These are phyloP conservation scores for Vimba vimba DNA, from an alignment of 2,113 vertebrate genomes.

Conservation along the genomic window DNA sequence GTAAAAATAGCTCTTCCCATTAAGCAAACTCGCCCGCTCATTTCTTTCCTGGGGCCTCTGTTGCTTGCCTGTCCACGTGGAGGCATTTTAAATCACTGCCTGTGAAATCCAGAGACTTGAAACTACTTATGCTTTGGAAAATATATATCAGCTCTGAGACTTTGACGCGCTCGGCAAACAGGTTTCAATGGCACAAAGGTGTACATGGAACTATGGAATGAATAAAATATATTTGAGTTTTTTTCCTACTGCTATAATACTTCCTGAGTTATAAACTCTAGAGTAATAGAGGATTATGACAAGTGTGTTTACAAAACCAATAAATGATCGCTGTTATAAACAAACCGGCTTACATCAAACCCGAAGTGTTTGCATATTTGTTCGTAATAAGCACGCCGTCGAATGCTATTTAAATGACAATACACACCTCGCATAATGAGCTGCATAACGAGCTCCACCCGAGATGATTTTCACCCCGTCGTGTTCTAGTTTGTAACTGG, in stretches of 20 bases:
- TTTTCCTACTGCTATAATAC: background rate
- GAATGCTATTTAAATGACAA: slow-evolving; percentile 36
- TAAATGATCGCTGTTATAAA: background rate
- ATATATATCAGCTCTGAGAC: slow-evolving; percentile 37
- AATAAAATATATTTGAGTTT: background rate
- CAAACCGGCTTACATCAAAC: background rate
- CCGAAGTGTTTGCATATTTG: background rate
- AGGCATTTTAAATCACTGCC: slow-evolving; percentile 61
- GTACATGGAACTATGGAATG: slow-evolving; percentile 8
- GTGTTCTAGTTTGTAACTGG: background rate
- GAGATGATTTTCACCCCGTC: background rate
- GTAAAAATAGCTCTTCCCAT: slow-evolving; percentile 83
- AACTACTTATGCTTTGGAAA: slow-evolving; percentile 11
- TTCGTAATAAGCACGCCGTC: background rate
- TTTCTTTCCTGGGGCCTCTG: slow-evolving; percentile 75
- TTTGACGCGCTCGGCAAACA: background rate
- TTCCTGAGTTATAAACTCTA: background rate
- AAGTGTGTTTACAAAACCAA: slow-evolving; percentile 14
- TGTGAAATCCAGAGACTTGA: slow-evolving; percentile 69
- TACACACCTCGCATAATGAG: slow-evolving; percentile 18
- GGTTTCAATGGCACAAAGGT: slow-evolving; percentile 1
- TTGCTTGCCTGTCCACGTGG: slow-evolving; percentile 72
- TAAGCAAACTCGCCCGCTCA: slow-evolving; percentile 79
- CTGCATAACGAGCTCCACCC: slow-evolving; percentile 4
- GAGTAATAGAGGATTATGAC: background rate